A percentile compares a stretch with the other conserved stretches of the same genome.
Evolutionary conservation across 2,888 invertebrate species (phyloP).

Genomic region (Pseudeuparius sepicola): DNA sequence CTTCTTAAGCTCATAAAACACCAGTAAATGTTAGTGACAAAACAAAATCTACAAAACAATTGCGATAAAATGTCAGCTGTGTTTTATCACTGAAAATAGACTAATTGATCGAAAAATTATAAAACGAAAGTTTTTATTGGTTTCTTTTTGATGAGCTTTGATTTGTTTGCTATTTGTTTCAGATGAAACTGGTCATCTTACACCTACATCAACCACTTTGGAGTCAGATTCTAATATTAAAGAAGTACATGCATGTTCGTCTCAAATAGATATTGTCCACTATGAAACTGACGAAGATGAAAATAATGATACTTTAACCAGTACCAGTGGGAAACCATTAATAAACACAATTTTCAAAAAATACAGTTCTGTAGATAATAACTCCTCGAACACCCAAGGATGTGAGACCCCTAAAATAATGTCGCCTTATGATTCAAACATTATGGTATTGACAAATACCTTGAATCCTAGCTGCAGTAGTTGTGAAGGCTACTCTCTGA

Average conservation of each 20-base stretch:
- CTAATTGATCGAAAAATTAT: no score
- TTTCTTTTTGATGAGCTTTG: no score
- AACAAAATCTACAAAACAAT: no score
- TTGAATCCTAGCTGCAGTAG: no score
- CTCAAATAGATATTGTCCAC: conserved; percentile 47
- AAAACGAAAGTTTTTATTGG: no score
- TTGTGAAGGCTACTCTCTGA: conserved; percentile 20
- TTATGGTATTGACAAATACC: conserved; percentile 27
- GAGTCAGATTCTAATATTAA: conserved; percentile 58
- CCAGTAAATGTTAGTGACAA: no score
- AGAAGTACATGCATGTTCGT: conserved; percentile 57
- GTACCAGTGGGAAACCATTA: conserved; percentile 17
- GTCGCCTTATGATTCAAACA: conserved; percentile 24
- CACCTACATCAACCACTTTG: conserved; percentile 56
- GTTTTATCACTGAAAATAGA: no score
- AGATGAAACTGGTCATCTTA: conserved; percentile 49
- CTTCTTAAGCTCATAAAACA: no score
- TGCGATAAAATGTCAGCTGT: no score
- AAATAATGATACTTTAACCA: conserved; percentile 26
- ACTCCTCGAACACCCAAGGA: no score
- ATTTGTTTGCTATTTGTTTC: conserved; percentile 9
- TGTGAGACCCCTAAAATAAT: conserved; percentile 23
- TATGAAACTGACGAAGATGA: conserved; percentile 41
- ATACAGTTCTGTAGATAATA: conserved; percentile 1
- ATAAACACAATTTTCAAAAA: neutral